Evolutionary conservation across 2,797 vertebrate genomes (phyloP).

Genomic region (Gallinago solitaria): DNA sequence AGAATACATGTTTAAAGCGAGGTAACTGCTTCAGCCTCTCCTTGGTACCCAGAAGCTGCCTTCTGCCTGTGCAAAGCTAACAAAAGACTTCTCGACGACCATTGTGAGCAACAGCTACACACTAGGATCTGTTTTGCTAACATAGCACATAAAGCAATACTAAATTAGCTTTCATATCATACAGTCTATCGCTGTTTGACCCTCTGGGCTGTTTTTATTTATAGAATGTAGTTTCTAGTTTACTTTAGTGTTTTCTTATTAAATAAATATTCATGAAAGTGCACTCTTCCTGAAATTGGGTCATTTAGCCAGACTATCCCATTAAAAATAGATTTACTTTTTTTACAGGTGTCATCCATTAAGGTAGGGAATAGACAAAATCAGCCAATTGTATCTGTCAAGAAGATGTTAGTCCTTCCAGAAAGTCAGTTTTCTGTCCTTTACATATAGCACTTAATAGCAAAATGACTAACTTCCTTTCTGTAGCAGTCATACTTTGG

Average conservation of each 20-base stretch:
- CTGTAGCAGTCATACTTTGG: not conserved
- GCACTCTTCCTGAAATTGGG: slow-evolving; percentile 79
- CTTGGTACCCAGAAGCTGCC: not conserved
- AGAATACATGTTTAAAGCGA: slow-evolving; percentile 1
- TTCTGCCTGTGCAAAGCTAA: not conserved
- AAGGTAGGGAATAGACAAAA: slow-evolving; percentile 44
- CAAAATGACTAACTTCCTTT: slow-evolving; percentile 26
- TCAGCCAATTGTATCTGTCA: slow-evolving; percentile 55
- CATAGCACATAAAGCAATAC: not conserved
- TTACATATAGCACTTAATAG: slow-evolving; percentile 35
- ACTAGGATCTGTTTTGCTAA: slow-evolving; percentile 37
- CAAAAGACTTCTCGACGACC: slow-evolving; percentile 1
- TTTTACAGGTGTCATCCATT: slow-evolving; percentile 72
- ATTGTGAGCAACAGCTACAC: not conserved
- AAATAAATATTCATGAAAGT: slow-evolving; percentile 82
- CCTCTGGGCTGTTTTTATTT: slow-evolving; percentile 66
- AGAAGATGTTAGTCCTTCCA: slow-evolving; percentile 41
- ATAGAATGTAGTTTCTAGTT: slow-evolving; percentile 65
- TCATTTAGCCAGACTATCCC: slow-evolving; percentile 78
- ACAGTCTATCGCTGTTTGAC: slow-evolving; percentile 64
- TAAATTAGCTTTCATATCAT: slow-evolving; percentile 71
- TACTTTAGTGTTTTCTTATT: slow-evolving; percentile 68
- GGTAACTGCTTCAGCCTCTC: not conserved
- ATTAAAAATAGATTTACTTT: slow-evolving; percentile 79
- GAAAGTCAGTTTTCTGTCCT: slow-evolving; percentile 47